Percentiles rank a stretch among this genome's conserved stretches.
Evolutionary conservation across 2,888 invertebrate species (phyloP).

Genomic region (Ichneumoninae sp.): DNA sequence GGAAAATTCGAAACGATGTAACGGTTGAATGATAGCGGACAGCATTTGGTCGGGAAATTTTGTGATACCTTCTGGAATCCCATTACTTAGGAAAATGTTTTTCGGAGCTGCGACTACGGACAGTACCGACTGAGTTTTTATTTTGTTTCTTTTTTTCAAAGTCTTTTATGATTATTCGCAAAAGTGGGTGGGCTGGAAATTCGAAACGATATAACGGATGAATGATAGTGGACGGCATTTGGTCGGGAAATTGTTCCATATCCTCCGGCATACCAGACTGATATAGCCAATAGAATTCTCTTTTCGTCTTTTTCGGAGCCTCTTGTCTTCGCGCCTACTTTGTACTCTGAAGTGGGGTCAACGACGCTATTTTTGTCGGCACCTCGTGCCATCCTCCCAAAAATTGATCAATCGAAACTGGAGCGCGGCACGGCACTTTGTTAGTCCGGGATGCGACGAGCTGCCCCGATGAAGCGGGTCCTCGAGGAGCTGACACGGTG

Average conservation of each 20-base stretch:
- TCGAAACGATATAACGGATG: neutral
- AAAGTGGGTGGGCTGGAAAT: neutral
- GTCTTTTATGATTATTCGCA: neutral
- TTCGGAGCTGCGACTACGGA: neutral
- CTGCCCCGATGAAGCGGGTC: constrained; percentile 43
- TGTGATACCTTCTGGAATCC: neutral
- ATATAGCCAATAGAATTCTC: neutral
- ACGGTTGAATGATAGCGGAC: neutral
- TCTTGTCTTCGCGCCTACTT: neutral
- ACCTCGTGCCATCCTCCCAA: neutral
- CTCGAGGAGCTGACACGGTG: constrained; percentile 33
- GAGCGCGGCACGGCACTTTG: constrained; percentile 49
- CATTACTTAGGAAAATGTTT: neutral
- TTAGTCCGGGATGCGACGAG: constrained; percentile 10
- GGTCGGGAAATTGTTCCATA: neutral
- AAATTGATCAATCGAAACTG: constrained; percentile 48
- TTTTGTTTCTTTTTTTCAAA: too few relatives aligned
- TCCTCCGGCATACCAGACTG: neutral
- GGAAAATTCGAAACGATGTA: neutral
- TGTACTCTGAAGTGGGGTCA: neutral
- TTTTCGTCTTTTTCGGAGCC: neutral
- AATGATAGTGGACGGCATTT: neutral
- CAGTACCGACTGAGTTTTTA: neutral
- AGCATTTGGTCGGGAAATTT: neutral
- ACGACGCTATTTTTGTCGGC: constrained; percentile 37